A percentile compares a stretch with the other conserved stretches of the same genome.
Evolutionary conservation across 2,797 vertebrate species (phyloP).

Genomic region (Sebastes trivittatus): DNA sequence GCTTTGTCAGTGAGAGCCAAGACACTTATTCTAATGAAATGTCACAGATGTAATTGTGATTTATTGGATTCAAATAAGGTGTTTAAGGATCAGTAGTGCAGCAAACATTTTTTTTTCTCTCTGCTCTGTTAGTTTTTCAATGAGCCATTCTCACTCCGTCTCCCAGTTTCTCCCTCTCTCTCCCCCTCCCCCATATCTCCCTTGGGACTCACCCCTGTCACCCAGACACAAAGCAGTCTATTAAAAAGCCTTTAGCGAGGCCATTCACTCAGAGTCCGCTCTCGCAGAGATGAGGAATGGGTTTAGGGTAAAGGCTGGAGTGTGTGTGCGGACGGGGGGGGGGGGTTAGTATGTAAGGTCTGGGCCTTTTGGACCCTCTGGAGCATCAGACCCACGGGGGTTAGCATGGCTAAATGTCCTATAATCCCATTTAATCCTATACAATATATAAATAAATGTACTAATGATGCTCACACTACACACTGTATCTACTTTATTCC

Average conservation of each 20-base stretch:
- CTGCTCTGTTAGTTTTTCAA: constrained; percentile 61
- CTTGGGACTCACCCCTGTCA: constrained; percentile 52
- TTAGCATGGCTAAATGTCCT: constrained; percentile 9
- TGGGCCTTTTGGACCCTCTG: constrained; percentile 24
- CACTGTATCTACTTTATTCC: not conserved
- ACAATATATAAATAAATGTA: not conserved
- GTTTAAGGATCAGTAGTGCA: constrained; percentile 7
- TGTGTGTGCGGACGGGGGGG: not conserved
- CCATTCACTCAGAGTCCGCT: constrained; percentile 65
- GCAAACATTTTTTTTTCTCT: constrained; percentile 23
- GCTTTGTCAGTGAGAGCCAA: not conserved
- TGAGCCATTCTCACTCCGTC: constrained; percentile 18
- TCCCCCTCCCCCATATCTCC: constrained; percentile 14
- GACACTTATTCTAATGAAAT: constrained; percentile 12
- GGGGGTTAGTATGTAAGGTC: constrained; percentile 38
- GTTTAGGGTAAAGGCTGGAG: constrained; percentile 49
- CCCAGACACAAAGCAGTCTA: constrained; percentile 77
- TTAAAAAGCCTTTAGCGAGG: constrained; percentile 81
- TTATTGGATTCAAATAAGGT: constrained; percentile 1
- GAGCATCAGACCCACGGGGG: constrained; percentile 3
- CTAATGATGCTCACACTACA: constrained; percentile 4
- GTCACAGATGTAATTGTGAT: not conserved
- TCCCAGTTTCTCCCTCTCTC: not conserved
- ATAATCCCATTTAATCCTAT: constrained; percentile 34
- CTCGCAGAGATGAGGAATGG: constrained; percentile 56